Evolutionary conservation across 2,888 invertebrate species (phyloP).

Genomic region (Leptopilina syphax): DNA sequence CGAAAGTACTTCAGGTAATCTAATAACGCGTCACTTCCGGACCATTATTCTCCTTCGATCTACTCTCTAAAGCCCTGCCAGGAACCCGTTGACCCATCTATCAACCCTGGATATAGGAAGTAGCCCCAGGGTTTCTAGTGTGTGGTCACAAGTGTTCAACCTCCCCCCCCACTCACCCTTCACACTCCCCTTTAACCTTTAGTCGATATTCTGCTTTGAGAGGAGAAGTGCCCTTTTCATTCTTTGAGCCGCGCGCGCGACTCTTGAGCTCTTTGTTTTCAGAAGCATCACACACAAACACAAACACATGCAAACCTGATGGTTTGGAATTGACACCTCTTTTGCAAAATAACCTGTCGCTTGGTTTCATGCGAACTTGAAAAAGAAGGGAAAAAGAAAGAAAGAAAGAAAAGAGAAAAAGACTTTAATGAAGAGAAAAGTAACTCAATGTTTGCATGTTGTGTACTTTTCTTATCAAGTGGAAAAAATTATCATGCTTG

Average conservation of each 20-base stretch:
- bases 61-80: constrained; percentile 45
- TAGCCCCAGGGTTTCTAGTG: constrained; percentile 23
- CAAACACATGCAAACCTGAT: neutral
- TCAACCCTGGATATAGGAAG: constrained; percentile 49
- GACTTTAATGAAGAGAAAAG: neutral
- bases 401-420: too few species aligned
- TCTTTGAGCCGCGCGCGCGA: constrained; percentile 23
- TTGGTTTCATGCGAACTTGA: neutral
- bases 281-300: neutral
- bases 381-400: neutral
- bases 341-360: neutral
- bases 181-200: neutral
- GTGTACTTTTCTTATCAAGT: neutral
- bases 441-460: constrained; percentile 9
- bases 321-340: constrained; percentile 23
- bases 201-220: constrained; percentile 31
- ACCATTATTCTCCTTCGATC: constrained; percentile 56
- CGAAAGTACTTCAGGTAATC: constrained; percentile 54
- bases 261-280: constrained; percentile 35
- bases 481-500: constrained; percentile 9
- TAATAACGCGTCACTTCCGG: constrained; percentile 55
- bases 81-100: constrained; percentile 53
- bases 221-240: neutral
- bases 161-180: neutral
- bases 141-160: constrained; percentile 30